Evolutionary conservation across 1,140 invertebrate species (phyloP).

Genomic region (Scaptomyza pallida): DNA sequence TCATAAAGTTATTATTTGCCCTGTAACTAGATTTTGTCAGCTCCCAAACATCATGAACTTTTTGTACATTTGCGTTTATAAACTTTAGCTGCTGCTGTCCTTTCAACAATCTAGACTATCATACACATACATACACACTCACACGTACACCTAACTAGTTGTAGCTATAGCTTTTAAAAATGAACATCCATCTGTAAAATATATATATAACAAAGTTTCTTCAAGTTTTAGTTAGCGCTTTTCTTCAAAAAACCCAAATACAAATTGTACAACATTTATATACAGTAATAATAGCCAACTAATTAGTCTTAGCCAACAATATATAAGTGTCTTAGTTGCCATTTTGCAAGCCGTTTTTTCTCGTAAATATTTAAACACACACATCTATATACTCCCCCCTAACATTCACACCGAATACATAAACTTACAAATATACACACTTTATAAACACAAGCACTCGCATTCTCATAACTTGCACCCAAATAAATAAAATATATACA

Average conservation of each 20-base stretch:
- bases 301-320: slow-evolving; percentile 54
- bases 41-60: slow-evolving; percentile 29
- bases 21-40: slow-evolving; percentile 63
- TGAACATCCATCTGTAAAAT: slow-evolving; percentile 55
- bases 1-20: slow-evolving; percentile 39
- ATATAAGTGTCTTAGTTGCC: slow-evolving; percentile 76
- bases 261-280: slow-evolving; percentile 29
- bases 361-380: slow-evolving; percentile 24
- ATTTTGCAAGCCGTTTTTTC: slow-evolving; percentile 59
- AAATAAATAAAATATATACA: slow-evolving; percentile 19
- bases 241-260: slow-evolving; percentile 37
- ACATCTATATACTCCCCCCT: slow-evolving; percentile 47
- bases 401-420: slow-evolving; percentile 32
- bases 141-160: slow-evolving; percentile 42
- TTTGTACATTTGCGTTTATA: slow-evolving; percentile 54
- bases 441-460: slow-evolving; percentile 35
- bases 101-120: slow-evolving; percentile 25
- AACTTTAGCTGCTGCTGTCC: slow-evolving; percentile 69
- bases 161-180: slow-evolving; percentile 64
- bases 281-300: slow-evolving; percentile 47
- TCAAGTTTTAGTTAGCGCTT: slow-evolving; percentile 76
- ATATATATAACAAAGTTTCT: slow-evolving; percentile 57
- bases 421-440: slow-evolving; percentile 23
- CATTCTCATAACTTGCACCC: slow-evolving; percentile 49
- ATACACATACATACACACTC: slow-evolving; percentile 24